Evolutionary conservation across 2,888 invertebrate species (phyloP).

Genomic region (Dryobota labecula): DNA sequence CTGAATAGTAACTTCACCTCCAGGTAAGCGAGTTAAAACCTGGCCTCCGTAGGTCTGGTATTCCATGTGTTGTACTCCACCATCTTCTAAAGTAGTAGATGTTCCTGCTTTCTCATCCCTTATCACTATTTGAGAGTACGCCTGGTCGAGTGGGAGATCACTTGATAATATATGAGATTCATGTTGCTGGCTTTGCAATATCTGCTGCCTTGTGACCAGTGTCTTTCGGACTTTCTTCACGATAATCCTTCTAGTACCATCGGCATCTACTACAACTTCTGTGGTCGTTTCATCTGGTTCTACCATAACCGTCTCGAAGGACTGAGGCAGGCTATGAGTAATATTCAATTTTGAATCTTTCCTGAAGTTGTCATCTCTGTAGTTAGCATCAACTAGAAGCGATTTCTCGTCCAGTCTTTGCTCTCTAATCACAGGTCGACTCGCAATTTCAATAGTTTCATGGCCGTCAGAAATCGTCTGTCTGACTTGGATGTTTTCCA

Average conservation of each 20-base stretch:
- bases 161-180: conserved; percentile 90
- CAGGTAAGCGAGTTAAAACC: conserved; percentile 91
- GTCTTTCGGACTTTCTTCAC: conserved; percentile 93
- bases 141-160: conserved; percentile 91
- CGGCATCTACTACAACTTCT: conserved; percentile 94
- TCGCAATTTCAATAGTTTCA: conserved; percentile 93
- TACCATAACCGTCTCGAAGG: conserved; percentile 95
- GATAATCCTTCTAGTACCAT: conserved; percentile 95
- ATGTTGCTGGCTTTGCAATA: conserved; percentile 91
- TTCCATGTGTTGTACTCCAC: conserved; percentile 91
- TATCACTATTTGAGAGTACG: conserved; percentile 92
- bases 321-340: conserved; percentile 93
- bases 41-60: conserved; percentile 92
- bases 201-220: conserved; percentile 92
- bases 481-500: conserved; percentile 92
- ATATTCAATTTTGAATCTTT: conserved; percentile 93
- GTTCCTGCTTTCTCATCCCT: conserved; percentile 92
- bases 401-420: conserved; percentile 90
- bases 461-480: conserved; percentile 92
- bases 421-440: conserved; percentile 90
- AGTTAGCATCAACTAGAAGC: conserved; percentile 93
- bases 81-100: conserved; percentile 90
- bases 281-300: conserved; percentile 96
- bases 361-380: conserved; percentile 89
- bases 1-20: conserved; percentile 91